Percentiles rank a stretch among this genome's conserved stretches.
Conservation (phyloP, 2,888 invertebrate genomes). For the Scaptomyza reducta region DNA sequence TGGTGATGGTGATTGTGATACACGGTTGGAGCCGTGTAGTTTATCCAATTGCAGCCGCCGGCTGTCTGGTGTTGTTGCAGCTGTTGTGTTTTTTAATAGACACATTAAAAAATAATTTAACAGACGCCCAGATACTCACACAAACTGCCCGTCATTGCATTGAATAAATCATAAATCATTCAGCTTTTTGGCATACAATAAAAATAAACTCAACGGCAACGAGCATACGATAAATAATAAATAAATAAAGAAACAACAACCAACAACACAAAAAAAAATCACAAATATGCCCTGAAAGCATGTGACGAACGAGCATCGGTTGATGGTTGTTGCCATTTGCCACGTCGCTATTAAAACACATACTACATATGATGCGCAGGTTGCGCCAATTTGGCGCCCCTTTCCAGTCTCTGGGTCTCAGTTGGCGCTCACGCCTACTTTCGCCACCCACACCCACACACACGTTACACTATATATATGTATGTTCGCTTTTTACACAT, state of each 20-base stretch:
- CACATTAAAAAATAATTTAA: slow-evolving; percentile 77
- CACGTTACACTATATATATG: slow-evolving; percentile 22
- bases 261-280: neutral
- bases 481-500: slow-evolving; percentile 70
- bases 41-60: slow-evolving; percentile 53
- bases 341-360: slow-evolving; percentile 67
- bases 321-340: slow-evolving; percentile 54
- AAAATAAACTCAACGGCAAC: slow-evolving; percentile 38
- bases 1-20: slow-evolving; percentile 2
- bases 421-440: slow-evolving; percentile 4
- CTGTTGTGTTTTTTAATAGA: slow-evolving; percentile 79
- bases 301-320: slow-evolving; percentile 56
- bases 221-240: slow-evolving; percentile 24
- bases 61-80: slow-evolving; percentile 60
- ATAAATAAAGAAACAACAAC: slow-evolving; percentile 12
- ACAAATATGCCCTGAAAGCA: slow-evolving; percentile 50
- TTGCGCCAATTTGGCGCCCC: slow-evolving; percentile 69
- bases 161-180: slow-evolving; percentile 80
- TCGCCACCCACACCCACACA: slow-evolving; percentile 8
- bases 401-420: slow-evolving; percentile 15
- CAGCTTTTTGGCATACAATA: slow-evolving; percentile 70
- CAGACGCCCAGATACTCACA: slow-evolving; percentile 54
- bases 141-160: slow-evolving; percentile 57
- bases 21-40: slow-evolving; percentile 30
- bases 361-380: slow-evolving; percentile 61